A percentile compares a stretch with the other conserved stretches of the same genome.
Conservation (phyloP, 2,888 invertebrate genomes). For the Parasteatoda lunata region DNA sequence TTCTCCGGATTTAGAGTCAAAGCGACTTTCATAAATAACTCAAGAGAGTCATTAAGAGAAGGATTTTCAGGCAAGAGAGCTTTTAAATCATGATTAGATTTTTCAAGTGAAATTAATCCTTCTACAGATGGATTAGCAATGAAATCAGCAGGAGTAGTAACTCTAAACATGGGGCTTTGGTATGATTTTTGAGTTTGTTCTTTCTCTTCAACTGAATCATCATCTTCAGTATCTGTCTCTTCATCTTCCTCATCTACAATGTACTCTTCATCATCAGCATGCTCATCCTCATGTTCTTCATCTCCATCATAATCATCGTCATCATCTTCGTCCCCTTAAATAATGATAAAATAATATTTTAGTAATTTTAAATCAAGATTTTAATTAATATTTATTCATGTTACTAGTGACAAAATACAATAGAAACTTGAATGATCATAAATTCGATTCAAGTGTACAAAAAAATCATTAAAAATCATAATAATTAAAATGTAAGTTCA, state of each 20-base stretch:
- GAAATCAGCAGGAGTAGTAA: slow-evolving; percentile 25
- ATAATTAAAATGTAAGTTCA: no score
- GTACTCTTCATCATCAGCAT: slow-evolving; percentile 45
- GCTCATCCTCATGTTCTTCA: slow-evolving; percentile 75
- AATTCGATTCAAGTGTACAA: no score
- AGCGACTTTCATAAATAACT: slow-evolving; percentile 42
- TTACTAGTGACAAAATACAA: no score
- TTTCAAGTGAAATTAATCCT: slow-evolving; percentile 17
- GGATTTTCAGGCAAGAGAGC: slow-evolving; percentile 39
- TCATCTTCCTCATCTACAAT: slow-evolving; percentile 59
- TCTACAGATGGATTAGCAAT: slow-evolving; percentile 21
- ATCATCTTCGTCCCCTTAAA: slow-evolving; percentile 73
- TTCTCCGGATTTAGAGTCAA: slow-evolving; percentile 29
- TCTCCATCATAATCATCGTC: slow-evolving; percentile 75
- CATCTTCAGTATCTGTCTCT: slow-evolving; percentile 47
- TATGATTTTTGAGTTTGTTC: not conserved
- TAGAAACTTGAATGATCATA: no score
- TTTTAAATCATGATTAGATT: slow-evolving; percentile 30
- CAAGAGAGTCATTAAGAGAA: slow-evolving; percentile 12
- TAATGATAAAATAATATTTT: not conserved
- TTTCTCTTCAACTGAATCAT: slow-evolving; percentile 30
- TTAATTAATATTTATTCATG: no score
- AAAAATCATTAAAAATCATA: no score
- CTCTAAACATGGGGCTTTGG: slow-evolving; percentile 32
- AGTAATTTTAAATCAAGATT: no score